These are phyloP conservation scores for Ictalurus punctatus DNA, from an alignment of 2,113 vertebrate genomes.

Conservation along the genomic window DNA sequence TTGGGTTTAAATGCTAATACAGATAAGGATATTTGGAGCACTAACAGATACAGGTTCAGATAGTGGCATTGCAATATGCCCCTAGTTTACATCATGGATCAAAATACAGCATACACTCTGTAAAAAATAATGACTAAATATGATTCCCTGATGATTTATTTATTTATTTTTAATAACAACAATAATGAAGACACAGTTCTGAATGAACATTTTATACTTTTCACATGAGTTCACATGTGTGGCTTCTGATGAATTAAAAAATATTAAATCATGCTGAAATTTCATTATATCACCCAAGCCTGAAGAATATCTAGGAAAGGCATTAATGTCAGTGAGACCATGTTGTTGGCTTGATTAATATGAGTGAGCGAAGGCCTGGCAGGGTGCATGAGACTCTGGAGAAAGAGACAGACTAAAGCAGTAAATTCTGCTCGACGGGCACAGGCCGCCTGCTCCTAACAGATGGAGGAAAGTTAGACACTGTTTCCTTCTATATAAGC, in stretches of 20 bases:
- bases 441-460: conserved; percentile 53
- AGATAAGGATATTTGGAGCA: background rate
- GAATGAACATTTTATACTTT: background rate
- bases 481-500: conserved; percentile 49
- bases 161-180: no score
- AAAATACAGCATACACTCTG: background rate
- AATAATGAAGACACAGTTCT: background rate
- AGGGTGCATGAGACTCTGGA: conserved; percentile 38
- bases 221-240: background rate
- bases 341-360: conserved; percentile 47
- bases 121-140: background rate
- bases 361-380: conserved; percentile 36
- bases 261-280: background rate
- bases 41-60: background rate
- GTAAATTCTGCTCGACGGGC: conserved; percentile 46
- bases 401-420: conserved; percentile 33
- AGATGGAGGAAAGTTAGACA: conserved; percentile 55
- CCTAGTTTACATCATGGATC: background rate
- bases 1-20: background rate
- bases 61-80: background rate
- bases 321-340: conserved; percentile 33
- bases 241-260: background rate
- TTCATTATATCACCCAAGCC: background rate
- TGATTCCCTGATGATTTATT: background rate
- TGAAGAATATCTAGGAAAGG: conserved; percentile 43